A percentile compares a stretch with the other conserved stretches of the same genome.
phyloP scores from a whole-genome alignment of 2,113 vertebrate genomes.

The Climacteris rufus region DNA sequence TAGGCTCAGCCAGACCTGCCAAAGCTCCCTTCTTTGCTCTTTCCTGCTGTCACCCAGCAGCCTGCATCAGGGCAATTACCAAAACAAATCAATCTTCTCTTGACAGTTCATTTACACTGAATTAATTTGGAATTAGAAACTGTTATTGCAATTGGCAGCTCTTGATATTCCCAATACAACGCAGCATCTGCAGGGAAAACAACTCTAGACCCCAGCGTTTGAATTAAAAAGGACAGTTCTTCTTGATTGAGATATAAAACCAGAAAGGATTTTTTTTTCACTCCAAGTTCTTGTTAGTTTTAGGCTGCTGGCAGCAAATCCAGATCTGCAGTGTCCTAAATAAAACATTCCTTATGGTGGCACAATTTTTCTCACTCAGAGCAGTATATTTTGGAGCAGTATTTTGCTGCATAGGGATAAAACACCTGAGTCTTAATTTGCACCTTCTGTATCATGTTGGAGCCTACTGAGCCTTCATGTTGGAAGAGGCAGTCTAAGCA shows the following conservation, averaged over 20 bases:
- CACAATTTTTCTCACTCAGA: background rate
- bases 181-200: slow-evolving; percentile 56
- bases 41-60: slow-evolving; percentile 82
- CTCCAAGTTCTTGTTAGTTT: background rate
- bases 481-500: background rate
- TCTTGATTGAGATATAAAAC: slow-evolving; percentile 71
- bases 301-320: background rate
- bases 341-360: background rate
- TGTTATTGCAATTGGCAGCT: slow-evolving; percentile 88
- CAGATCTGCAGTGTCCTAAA: background rate
- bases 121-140: slow-evolving; percentile 92
- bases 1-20: slow-evolving; percentile 75
- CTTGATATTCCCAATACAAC: slow-evolving; percentile 81
- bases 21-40: slow-evolving; percentile 76
- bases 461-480: rapidly evolving
- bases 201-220: slow-evolving; percentile 53
- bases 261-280: slow-evolving; percentile 43
- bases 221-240: slow-evolving; percentile 82
- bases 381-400: background rate
- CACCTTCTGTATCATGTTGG: background rate
- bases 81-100: slow-evolving; percentile 88
- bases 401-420: background rate
- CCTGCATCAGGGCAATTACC: slow-evolving; percentile 79
- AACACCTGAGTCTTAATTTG: background rate
- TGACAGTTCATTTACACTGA: slow-evolving; percentile 96